phyloP scores from a whole-genome alignment of 2,797 vertebrate genomes.

The Prionace glauca region DNA sequence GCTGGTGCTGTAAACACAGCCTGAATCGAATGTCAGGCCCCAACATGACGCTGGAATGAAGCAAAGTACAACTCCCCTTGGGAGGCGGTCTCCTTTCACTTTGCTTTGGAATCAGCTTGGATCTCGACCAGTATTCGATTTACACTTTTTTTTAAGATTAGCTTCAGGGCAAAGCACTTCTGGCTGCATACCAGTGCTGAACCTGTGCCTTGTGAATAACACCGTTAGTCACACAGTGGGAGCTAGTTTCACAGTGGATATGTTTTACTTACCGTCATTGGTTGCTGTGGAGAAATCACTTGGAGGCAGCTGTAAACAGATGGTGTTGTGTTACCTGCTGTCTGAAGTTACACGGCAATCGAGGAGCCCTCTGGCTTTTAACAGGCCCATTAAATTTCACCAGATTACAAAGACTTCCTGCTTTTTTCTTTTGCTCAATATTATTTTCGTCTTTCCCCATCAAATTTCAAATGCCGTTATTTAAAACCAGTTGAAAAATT shows the following conservation, averaged over 20 bases:
- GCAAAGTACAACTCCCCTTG: neutral
- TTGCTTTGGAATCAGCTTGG: neutral
- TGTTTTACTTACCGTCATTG: neutral
- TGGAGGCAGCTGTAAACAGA: neutral
- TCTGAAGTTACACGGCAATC: neutral
- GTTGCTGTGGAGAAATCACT: constrained; percentile 3
- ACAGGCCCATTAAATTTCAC: neutral
- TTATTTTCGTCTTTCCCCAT: neutral
- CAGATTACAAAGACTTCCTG: neutral
- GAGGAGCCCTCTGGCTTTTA: neutral
- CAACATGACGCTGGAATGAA: neutral
- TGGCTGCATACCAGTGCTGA: neutral
- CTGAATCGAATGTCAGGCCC: neutral
- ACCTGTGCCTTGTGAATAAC: neutral
- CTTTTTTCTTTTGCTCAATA: neutral
- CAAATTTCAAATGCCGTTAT: neutral
- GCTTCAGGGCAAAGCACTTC: neutral
- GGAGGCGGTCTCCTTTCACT: neutral
- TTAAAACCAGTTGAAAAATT: neutral
- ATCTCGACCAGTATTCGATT: neutral
- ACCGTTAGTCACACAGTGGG: neutral
- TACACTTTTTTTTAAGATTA: neutral
- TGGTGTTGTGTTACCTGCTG: neutral
- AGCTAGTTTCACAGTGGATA: neutral
- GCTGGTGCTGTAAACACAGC: no score